Evolutionary conservation across 2,113 vertebrate species (phyloP).

Genomic region (Sceloporus tristichus): DNA sequence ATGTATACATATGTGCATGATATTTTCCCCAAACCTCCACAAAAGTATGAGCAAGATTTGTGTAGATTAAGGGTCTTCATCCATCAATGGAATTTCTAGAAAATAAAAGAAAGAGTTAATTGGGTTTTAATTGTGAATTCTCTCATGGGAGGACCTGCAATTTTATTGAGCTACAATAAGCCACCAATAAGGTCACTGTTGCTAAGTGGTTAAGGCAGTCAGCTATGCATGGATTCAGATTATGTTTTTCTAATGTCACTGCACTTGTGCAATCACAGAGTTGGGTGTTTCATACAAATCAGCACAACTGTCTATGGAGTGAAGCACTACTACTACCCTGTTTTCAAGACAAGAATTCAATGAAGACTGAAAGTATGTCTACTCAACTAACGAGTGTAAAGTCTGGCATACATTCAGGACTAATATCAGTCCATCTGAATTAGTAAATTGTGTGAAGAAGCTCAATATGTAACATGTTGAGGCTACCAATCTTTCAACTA

Average conservation of each 20-base stretch:
- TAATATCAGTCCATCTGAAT: neutral
- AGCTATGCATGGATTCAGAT: conserved; percentile 6
- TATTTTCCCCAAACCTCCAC: conserved; percentile 33
- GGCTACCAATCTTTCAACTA: neutral
- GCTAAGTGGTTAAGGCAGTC: conserved; percentile 14
- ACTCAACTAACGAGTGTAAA: neutral
- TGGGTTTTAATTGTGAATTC: conserved; percentile 36
- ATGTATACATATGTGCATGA: conserved; percentile 50
- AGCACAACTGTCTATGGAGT: neutral
- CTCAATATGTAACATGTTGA: neutral
- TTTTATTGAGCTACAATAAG: neutral
- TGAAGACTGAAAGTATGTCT: neutral
- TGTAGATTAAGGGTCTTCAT: conserved; percentile 77
- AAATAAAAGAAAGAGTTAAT: conserved; percentile 46
- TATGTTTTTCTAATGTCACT: conserved; percentile 1
- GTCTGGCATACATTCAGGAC: neutral
- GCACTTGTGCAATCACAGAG: neutral
- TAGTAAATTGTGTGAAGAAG: neutral
- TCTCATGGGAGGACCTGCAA: conserved; percentile 5
- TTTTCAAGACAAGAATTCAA: neutral
- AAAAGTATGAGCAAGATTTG: conserved; percentile 13
- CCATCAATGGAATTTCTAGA: conserved; percentile 89
- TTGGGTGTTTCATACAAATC: neutral
- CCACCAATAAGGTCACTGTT: neutral
- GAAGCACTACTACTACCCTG: neutral